These are phyloP conservation scores for Oxyruncus cristatus DNA, from an alignment of 2,113 vertebrate species.

Conservation along the genomic window DNA sequence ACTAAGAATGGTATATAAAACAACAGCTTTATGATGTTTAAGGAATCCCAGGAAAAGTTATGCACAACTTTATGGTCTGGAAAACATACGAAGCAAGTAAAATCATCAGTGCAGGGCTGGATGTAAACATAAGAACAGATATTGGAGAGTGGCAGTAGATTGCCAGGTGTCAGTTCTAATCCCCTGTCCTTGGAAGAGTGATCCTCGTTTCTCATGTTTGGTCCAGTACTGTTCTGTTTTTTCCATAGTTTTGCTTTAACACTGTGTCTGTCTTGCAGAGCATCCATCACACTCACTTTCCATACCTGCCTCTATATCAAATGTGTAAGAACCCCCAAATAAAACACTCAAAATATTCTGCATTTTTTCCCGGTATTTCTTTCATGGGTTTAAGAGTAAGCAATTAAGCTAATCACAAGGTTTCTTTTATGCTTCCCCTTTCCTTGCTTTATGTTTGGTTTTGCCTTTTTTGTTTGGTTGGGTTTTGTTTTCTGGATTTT, in stretches of 20 bases:
- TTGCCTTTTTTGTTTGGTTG: neutral
- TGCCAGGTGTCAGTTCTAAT: neutral
- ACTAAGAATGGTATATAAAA: neutral
- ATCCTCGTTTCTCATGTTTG: neutral
- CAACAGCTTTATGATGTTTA: neutral
- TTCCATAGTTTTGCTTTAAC: neutral
- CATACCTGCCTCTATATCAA: neutral
- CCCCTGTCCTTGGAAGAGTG: neutral
- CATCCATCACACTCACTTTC: neutral
- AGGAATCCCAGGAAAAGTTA: neutral
- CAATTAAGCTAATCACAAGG: neutral
- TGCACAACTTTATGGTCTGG: neutral
- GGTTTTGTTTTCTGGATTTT: neutral
- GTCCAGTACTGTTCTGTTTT: neutral
- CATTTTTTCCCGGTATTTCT: neutral
- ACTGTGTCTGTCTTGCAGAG: neutral
- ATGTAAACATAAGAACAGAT: neutral
- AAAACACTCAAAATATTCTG: neutral
- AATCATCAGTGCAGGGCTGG: neutral
- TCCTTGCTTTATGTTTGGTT: neutral
- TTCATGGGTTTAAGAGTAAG: neutral
- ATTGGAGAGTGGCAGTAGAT: neutral
- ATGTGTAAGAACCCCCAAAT: neutral
- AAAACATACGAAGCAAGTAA: neutral
- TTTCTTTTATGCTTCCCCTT: neutral